phyloP scores from a whole-genome alignment of 2,797 vertebrate species.

The Meda fulgida region DNA sequence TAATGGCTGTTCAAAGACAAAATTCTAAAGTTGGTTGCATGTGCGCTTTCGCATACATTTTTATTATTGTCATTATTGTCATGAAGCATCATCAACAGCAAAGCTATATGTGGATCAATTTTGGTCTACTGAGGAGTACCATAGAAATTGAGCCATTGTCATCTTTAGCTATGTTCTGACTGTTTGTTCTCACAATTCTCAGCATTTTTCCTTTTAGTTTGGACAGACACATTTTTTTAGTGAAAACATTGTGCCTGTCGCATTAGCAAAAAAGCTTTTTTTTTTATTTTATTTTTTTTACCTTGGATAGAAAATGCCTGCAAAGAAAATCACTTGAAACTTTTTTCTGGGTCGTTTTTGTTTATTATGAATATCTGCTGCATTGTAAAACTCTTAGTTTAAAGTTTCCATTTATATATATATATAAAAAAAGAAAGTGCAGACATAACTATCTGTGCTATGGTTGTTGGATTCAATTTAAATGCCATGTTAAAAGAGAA shows the following conservation, averaged over 20 bases:
- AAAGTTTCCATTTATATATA: conserved; percentile 18
- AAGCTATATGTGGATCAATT: not conserved
- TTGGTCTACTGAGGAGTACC: not conserved
- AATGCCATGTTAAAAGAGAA: not conserved
- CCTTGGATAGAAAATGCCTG: not conserved
- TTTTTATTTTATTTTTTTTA: too few species aligned
- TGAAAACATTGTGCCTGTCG: not conserved
- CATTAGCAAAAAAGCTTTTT: not conserved
- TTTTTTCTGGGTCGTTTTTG: not conserved
- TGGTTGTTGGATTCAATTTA: not conserved
- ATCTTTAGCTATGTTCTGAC: not conserved
- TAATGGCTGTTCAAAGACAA: too few species aligned
- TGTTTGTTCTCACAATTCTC: not conserved
- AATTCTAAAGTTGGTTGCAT: too few species aligned
- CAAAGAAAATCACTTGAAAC: conserved; percentile 14
- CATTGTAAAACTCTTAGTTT: not conserved
- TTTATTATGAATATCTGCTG: conserved; percentile 27
- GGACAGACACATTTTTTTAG: not conserved
- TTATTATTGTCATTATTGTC: too few species aligned
- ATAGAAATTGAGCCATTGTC: not conserved
- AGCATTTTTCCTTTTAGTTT: not conserved
- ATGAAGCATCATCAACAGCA: not conserved
- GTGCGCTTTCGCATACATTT: not conserved
- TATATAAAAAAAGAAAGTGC: not conserved
- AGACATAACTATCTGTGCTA: not conserved